Evolutionary conservation across 1,140 invertebrate species (phyloP), one percentile per base, ranked within the genome.

Genomic region (Epicauta chinensis): DNA sequence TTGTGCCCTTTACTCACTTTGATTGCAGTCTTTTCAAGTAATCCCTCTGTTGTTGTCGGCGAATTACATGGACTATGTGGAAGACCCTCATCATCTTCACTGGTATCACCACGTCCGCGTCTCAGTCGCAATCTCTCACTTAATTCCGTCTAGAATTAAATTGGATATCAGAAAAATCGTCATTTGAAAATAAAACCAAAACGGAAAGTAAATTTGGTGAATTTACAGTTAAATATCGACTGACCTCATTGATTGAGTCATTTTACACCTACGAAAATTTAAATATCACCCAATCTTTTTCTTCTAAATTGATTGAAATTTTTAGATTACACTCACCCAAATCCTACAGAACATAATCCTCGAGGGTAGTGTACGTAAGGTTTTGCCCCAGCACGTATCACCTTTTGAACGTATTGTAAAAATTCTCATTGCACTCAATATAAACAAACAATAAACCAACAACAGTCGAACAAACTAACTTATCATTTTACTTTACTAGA

Each of bases 51-150:
- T 37, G 75, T 77, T 36, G 77, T 79, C 46, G 77, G 78, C 12
- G 79, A 79, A 48, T 76, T 78, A 32, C 75, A 77, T 3, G 79
- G 80, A 64, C 80, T 82, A 54, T 74, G 73, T 3, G 80, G 82
- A 38, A 84, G 68, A 29, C 81, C 82, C 64, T 79, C 78, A 51
- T 84, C 81, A 56, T 82, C 81, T 53, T 72, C 72, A 56, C 70
- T 73, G 31, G 69, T 75, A 55, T 79, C 77, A 10, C 66, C 67
- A 30, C 72, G 72, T 45, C 58, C 51, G 29, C 77, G 72, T 47
- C 78, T 68, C 37, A 77, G 71, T 59, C 77, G 70, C 51, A 82
- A 74, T 32, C 77, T 77, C 57, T 79, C 79, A 55, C 78, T 74
- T 64, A 82, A 66, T 70, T 82, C 80, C 63, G 78, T 79, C 80